Base-by-base conservation (phyloP, 2,888 invertebrate species). In the Dorcus hopei region DNA sequence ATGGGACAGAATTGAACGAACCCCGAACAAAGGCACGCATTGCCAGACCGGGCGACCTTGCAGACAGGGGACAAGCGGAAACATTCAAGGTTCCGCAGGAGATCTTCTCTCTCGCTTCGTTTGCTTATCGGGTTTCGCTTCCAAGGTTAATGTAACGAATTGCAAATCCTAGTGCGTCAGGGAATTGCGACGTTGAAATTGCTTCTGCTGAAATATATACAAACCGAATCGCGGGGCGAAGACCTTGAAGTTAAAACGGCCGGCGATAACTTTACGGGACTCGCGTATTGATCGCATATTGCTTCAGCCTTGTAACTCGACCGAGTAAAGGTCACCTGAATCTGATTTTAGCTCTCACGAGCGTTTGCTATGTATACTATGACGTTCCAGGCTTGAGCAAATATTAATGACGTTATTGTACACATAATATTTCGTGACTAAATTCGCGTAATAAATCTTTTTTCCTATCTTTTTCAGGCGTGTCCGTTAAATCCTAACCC, bases 401-500 rank as follows among this genome's bases (percentile, higher is more conserved):
- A 47, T 47, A 26, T 26, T 26, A 47, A 47, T 33, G 26, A 33
- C 26, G 26, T 33, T 33, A 33, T 33, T 33, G 26, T 33, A 33
- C 26, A 33, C 7, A 33, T 19, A 33, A 7, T 33, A 33, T 33
- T 33, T 33, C 26, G 26, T 33, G 26, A 33, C 26, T 33, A 33
- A 33, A 33, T 4, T 7, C 26, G 26, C 26, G 26, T 33, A 33
- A 33, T 33, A 33, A 33, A 33, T 33, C 26, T 33, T 7, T 33
- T 16, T 11, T 58, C 49, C 56, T 59, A 67, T 61, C 70, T 83
- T 83, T 87, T 86, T 26, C 86, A 97, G 97, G 95, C 96, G 66
- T 97, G 97, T 78, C 97, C 97, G 56, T 81, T 97, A 72, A 97
- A 97, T 81, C 96, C 96, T 68, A 93, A 93, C 75, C 93, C 95